Percentiles rank a stretch among this genome's conserved stretches.
Conservation (phyloP, 2,113 vertebrate genomes). For the Vulpes lagopus region DNA sequence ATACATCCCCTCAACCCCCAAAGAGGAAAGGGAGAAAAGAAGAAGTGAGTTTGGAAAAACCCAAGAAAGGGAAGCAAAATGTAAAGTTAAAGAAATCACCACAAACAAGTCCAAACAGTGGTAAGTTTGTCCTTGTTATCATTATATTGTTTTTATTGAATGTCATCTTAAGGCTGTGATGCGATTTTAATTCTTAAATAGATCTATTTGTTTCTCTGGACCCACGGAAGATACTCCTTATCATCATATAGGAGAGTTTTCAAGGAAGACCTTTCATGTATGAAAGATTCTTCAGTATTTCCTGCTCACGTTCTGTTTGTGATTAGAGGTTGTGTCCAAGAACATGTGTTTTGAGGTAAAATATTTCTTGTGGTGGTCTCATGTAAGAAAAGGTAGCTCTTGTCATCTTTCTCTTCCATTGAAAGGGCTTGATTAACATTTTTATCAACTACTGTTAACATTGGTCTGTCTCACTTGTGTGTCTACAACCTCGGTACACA, state of each 20-base stretch:
- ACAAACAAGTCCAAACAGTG: neutral
- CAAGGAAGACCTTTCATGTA: neutral
- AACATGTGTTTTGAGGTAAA: neutral
- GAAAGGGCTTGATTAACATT: neutral
- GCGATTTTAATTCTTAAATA: neutral
- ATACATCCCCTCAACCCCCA: slow-evolving; percentile 87
- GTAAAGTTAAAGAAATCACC: slow-evolving; percentile 62
- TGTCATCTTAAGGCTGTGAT: neutral
- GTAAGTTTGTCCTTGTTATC: slow-evolving; percentile 43
- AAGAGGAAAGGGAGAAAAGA: slow-evolving; percentile 88
- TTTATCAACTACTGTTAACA: neutral
- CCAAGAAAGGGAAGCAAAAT: slow-evolving; percentile 85
- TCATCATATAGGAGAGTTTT: neutral
- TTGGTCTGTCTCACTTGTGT: neutral
- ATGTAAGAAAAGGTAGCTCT: neutral
- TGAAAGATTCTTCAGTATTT: neutral
- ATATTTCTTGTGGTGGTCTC: neutral
- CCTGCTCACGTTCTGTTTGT: neutral
- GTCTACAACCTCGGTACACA: neutral
- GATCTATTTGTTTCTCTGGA: neutral
- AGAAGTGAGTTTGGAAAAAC: slow-evolving; percentile 86
- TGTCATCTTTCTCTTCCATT: neutral
- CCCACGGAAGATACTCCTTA: neutral
- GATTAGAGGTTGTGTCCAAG: neutral
- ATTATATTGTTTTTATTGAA: neutral